Percentiles rank a stretch among this genome's conserved stretches.
Evolutionary conservation across 2,797 vertebrate genomes (phyloP).

Genomic region (Gymnoscopelus braueri): DNA sequence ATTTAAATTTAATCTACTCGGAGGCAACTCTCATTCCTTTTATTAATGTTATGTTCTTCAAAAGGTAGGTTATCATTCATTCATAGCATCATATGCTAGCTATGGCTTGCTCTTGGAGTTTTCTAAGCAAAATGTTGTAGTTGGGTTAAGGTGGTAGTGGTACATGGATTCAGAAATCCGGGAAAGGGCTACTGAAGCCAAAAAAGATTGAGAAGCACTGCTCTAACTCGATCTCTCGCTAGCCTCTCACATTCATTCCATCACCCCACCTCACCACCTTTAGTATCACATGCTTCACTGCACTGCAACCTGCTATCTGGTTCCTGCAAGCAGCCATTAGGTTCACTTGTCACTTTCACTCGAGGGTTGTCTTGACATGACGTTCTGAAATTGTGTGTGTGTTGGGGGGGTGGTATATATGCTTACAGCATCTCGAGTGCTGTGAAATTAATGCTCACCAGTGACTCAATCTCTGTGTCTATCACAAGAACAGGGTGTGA

Average conservation of each 20-base stretch:
- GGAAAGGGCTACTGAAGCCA: too few species aligned
- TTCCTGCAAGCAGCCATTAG: slow-evolving; percentile 20
- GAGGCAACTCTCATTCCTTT: too few species aligned
- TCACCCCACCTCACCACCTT: not conserved
- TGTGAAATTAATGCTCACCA: slow-evolving; percentile 6
- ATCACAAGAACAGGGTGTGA: not conserved
- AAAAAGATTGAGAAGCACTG: too few species aligned
- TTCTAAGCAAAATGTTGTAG: too few species aligned
- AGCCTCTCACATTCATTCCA: not conserved
- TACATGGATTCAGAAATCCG: too few species aligned
- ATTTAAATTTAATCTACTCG: too few species aligned
- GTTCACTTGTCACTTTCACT: slow-evolving; percentile 38
- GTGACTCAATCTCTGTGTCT: slow-evolving; percentile 12
- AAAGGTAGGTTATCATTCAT: too few species aligned
- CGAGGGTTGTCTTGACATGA: slow-evolving; percentile 24
- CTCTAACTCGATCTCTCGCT: not conserved
- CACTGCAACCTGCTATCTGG: slow-evolving; percentile 18
- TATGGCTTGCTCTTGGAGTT: too few species aligned
- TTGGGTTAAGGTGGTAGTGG: too few species aligned
- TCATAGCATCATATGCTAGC: too few species aligned
- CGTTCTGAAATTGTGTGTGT: slow-evolving; percentile 24
- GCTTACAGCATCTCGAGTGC: slow-evolving; percentile 4
- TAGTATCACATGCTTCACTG: slow-evolving; percentile 11
- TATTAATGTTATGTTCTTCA: too few species aligned
- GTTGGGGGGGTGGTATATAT: slow-evolving; percentile 1